These are phyloP conservation scores for Eumacrocentrus americanus DNA, from an alignment of 2,888 invertebrate genomes.

Conservation along the genomic window DNA sequence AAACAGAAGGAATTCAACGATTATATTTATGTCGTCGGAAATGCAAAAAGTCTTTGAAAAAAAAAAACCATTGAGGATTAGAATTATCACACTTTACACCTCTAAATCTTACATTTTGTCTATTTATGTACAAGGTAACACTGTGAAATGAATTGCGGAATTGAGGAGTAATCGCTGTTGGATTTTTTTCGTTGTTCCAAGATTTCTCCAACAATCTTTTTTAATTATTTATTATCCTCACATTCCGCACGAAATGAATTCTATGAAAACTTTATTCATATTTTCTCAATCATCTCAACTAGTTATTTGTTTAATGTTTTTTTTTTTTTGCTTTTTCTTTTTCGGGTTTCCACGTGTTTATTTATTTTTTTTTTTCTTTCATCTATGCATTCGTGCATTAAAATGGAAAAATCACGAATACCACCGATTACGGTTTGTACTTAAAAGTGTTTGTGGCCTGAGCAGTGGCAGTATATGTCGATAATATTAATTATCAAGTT, in stretches of 20 bases:
- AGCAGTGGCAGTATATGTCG: constrained; percentile 53
- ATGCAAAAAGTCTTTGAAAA: not conserved
- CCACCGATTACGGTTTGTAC: constrained; percentile 50
- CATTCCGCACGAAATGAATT: constrained; percentile 7
- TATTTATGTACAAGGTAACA: constrained; percentile 28
- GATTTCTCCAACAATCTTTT: constrained; percentile 21
- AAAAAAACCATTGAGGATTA: constrained; percentile 50
- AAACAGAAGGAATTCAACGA: no score
- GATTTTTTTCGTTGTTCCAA: constrained; percentile 34
- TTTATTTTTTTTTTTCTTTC: constrained; percentile 24
- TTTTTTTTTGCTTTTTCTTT: constrained; percentile 14
- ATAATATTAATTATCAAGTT: constrained; percentile 33
- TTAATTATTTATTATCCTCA: not conserved
- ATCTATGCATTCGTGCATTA: constrained; percentile 30
- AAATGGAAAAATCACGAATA: constrained; percentile 37
- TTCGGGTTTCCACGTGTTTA: constrained; percentile 18
- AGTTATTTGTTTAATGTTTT: no score
- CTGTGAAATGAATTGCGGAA: constrained; percentile 15
- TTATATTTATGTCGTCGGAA: not conserved
- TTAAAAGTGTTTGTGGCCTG: constrained; percentile 55
- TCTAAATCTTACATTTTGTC: constrained; percentile 42
- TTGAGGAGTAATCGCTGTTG: constrained; percentile 11
- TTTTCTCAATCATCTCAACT: no score
- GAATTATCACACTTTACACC: constrained; percentile 57
- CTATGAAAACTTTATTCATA: constrained; percentile 16